A percentile compares a stretch with the other conserved stretches of the same genome.
Conservation (phyloP, 2,888 invertebrate genomes). For the Pristionchus mayeri region DNA sequence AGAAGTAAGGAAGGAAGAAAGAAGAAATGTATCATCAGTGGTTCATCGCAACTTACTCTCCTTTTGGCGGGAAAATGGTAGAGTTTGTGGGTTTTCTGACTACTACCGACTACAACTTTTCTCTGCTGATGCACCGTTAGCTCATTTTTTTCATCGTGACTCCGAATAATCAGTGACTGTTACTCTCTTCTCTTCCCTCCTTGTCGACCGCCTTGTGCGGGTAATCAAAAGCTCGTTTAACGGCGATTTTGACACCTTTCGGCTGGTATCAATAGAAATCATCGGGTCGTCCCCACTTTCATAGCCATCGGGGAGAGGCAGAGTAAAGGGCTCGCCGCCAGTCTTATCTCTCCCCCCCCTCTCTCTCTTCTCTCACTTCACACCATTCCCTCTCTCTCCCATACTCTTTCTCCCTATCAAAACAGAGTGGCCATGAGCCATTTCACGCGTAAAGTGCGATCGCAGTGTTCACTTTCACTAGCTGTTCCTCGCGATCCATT, state of each 20-base stretch:
- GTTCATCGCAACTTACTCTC: conserved; percentile 6
- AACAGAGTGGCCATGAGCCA: conserved; percentile 5
- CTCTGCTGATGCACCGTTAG: background rate
- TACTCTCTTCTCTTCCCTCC: background rate
- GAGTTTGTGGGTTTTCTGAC: background rate
- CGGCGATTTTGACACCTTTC: conserved; percentile 26
- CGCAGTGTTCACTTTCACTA: background rate
- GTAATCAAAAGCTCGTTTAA: background rate
- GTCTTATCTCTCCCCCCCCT: background rate
- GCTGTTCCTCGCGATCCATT: background rate
- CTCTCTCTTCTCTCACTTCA: background rate
- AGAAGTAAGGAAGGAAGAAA: background rate
- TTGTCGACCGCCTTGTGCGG: background rate
- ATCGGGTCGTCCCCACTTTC: background rate
- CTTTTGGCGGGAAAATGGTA: conserved; percentile 9
- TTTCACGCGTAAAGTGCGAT: background rate
- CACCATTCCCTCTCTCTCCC: background rate
- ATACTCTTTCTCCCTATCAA: conserved; percentile 34
- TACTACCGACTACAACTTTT: background rate
- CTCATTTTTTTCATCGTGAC: no score
- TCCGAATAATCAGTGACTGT: background rate
- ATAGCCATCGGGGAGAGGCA: background rate
- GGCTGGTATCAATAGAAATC: background rate
- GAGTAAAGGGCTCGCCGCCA: conserved; percentile 18
- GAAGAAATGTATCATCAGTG: background rate